Conservation (phyloP, 2,797 vertebrate species). For the Chloroceryle amazona region DNA sequence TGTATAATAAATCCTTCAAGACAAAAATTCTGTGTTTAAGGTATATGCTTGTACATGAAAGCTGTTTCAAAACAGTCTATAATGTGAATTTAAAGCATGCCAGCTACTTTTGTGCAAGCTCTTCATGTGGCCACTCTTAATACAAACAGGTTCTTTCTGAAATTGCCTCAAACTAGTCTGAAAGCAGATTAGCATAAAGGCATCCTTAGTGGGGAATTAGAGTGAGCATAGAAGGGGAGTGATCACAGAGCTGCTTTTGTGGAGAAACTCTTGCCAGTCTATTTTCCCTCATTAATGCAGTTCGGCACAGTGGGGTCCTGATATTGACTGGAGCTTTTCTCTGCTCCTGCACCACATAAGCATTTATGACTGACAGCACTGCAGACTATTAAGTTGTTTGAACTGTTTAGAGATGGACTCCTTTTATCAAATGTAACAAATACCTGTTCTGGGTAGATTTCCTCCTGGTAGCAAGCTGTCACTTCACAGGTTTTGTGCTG, state of each 20-base stretch:
- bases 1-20: neutral
- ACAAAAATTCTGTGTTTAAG: neutral
- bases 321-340: neutral
- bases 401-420: neutral
- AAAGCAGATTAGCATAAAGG: neutral
- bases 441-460: neutral
- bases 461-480: constrained; percentile 25
- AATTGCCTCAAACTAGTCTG: neutral
- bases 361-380: constrained; percentile 27
- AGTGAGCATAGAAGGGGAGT: neutral
- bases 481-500: constrained; percentile 4
- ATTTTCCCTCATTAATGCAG: neutral
- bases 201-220: neutral
- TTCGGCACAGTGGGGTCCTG: neutral
- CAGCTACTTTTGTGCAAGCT: neutral
- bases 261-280: neutral
- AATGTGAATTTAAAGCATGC: neutral
- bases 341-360: neutral
- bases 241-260: neutral
- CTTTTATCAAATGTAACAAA: neutral
- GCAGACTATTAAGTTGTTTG: constrained; percentile 5
- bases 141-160: neutral
- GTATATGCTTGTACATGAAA: neutral
- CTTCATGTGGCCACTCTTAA: neutral
- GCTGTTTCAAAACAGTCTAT: neutral